Base-by-base conservation (phyloP, 2,797 vertebrate genomes). In the Tamandua tetradactyla region DNA sequence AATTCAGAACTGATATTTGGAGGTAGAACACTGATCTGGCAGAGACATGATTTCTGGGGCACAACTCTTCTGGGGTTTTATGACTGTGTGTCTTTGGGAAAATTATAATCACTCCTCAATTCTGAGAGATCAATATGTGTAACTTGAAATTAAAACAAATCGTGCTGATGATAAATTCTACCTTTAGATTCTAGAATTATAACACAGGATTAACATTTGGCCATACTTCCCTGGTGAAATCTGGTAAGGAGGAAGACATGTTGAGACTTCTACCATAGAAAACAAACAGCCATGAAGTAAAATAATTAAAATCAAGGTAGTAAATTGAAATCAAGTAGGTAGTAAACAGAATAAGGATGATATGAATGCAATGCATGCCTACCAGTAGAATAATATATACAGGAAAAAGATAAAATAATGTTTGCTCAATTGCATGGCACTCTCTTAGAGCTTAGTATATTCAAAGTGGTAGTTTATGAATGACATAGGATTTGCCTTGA, bases 1-100 rank as follows among this genome's bases (percentile, higher is more conserved):
- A 55, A 92, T 49, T 90, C 30, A 87, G 62, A 92, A 74, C 23
- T 87, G 23, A 87, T 76, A 71, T 35, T 92, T 92, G 35, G 47
- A 68, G 42, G 84, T 90, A 78, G 40, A 6, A 1, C 22, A 66
- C 13, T 80, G 37, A 79, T 8, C 3, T 64, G 35, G 30, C 20
- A 64, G 52, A 37, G 13, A 35, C 57, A 59, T 4, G 4, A 11
- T 69, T 92, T 91, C 40, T 87, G 18, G 4, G 59, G 2, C 20
- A 13, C 83, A 8, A 37, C 8, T 81, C 66, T 49, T 49, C 47
- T 72, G 22, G 4, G 18, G 75, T 27, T 57, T 55, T 91, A 30
- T 71, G 47, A 27, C 42, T 89, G 7, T 79, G 27, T 40, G 42
- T 22, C 10, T 6, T 74, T 40, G 5, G 10, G n/a, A 30, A 92